phyloP scores from a whole-genome alignment of 2,113 vertebrate species.

The Epinephelus lanceolatus region DNA sequence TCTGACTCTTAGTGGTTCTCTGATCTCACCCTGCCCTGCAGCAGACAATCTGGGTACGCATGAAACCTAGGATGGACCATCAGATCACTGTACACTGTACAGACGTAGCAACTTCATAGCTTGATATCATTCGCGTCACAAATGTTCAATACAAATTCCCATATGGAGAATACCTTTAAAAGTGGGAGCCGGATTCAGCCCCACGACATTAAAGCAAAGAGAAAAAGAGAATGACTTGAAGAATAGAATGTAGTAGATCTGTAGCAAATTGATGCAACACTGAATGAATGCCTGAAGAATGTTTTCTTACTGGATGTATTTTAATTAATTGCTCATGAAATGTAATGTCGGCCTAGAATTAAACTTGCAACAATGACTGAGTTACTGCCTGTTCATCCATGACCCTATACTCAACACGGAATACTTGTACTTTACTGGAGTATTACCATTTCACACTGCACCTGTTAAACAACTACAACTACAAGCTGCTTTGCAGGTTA shows the following conservation, averaged over 20 bases:
- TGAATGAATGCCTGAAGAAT: conserved; percentile 74
- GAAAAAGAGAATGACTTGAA: conserved; percentile 65
- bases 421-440: not conserved
- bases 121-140: conserved; percentile 56
- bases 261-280: conserved; percentile 69
- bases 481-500: not conserved
- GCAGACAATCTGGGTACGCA: conserved; percentile 64
- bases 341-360: conserved; percentile 68
- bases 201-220: conserved; percentile 62
- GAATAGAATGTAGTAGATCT: conserved; percentile 61
- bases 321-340: conserved; percentile 72
- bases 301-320: conserved; percentile 77
- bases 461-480: not conserved
- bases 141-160: conserved; percentile 35
- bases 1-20: conserved; percentile 49
- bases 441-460: not conserved
- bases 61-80: conserved; percentile 52
- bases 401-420: not conserved
- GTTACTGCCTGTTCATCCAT: not conserved
- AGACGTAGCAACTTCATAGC: conserved; percentile 64
- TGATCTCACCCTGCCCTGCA: conserved; percentile 45
- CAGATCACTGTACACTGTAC: conserved; percentile 53
- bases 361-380: conserved; percentile 60
- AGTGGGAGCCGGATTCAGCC: conserved; percentile 60
- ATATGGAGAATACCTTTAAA: conserved; percentile 69